Conservation (phyloP, 2,797 vertebrate genomes). For the Acridotheres tristis region DNA sequence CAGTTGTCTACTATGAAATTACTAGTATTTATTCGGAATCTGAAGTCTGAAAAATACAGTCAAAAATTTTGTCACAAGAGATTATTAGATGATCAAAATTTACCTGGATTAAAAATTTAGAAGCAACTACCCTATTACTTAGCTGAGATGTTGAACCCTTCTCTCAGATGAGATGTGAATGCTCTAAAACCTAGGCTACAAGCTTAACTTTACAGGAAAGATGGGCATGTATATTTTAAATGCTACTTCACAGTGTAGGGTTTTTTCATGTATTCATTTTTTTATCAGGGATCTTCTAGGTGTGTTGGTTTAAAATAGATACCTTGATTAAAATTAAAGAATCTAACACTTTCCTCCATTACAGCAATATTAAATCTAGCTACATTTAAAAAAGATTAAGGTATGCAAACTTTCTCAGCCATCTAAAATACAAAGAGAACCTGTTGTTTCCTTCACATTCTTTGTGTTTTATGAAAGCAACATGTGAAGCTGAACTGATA, state of each 20-base stretch:
- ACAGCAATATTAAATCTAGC: not conserved
- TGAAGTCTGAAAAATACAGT: conserved; percentile 55
- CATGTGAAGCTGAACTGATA: not conserved
- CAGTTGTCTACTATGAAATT: conserved; percentile 65
- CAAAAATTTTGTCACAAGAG: conserved; percentile 39
- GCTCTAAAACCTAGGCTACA: not conserved
- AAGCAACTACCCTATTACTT: not conserved
- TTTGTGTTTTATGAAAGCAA: not conserved
- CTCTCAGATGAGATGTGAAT: not conserved
- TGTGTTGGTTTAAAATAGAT: conserved; percentile 15
- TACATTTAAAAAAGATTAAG: not conserved
- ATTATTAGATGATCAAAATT: conserved; percentile 29
- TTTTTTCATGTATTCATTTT: not conserved
- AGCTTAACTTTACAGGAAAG: not conserved
- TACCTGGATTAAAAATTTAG: conserved; percentile 46
- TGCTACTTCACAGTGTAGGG: not conserved
- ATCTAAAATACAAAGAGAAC: not conserved
- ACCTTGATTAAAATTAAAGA: conserved; percentile 16
- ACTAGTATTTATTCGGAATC: conserved; percentile 55
- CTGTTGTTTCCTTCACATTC: not conserved
- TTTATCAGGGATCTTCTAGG: not conserved
- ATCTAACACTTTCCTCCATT: not conserved
- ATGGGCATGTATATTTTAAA: not conserved
- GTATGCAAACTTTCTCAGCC: not conserved
- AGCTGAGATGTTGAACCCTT: not conserved